Evolutionary conservation across 1,140 invertebrate species (phyloP).

Genomic region (Nebria ingens): DNA sequence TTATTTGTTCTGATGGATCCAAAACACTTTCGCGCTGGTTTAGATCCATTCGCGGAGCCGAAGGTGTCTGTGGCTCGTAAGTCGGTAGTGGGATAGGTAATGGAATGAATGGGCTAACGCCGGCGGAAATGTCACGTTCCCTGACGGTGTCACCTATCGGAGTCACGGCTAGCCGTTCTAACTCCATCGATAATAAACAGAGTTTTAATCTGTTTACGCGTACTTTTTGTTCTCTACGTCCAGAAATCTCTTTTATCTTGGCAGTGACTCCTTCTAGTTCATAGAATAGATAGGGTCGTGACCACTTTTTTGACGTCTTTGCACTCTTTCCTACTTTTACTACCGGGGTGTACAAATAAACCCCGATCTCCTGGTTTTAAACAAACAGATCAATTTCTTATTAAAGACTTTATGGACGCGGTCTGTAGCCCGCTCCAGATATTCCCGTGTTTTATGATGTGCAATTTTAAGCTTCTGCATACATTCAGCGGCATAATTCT

Average conservation of each 20-base stretch:
- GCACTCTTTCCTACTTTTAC: slow-evolving; percentile 8
- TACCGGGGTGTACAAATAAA: slow-evolving; percentile 13
- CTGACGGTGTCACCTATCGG: no score
- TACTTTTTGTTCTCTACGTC: slow-evolving; percentile 5
- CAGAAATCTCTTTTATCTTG: slow-evolving; percentile 11
- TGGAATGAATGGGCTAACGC: no score
- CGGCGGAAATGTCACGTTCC: no score
- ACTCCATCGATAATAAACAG: neutral
- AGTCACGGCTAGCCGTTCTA: no score
- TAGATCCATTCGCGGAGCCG: no score
- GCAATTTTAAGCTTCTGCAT: slow-evolving; percentile 13
- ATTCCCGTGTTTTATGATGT: slow-evolving; percentile 10
- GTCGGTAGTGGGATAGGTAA: no score
- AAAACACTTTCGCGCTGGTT: no score
- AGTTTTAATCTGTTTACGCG: slow-evolving; percentile 15
- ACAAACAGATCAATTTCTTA: neutral
- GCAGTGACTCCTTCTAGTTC: slow-evolving; percentile 8
- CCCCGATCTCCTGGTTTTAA: slow-evolving; percentile 14
- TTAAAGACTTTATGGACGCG: slow-evolving; percentile 11
- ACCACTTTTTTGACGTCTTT: slow-evolving; percentile 12
- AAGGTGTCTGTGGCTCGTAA: no score
- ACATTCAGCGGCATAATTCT: slow-evolving; percentile 17
- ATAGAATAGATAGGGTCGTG: slow-evolving; percentile 11
- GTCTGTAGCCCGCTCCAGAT: slow-evolving; percentile 4
- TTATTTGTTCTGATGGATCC: no score